Percentiles rank a stretch among this genome's conserved stretches.
phyloP scores from a whole-genome alignment of 2,113 vertebrate genomes.

The Pachycephala philippinensis region DNA sequence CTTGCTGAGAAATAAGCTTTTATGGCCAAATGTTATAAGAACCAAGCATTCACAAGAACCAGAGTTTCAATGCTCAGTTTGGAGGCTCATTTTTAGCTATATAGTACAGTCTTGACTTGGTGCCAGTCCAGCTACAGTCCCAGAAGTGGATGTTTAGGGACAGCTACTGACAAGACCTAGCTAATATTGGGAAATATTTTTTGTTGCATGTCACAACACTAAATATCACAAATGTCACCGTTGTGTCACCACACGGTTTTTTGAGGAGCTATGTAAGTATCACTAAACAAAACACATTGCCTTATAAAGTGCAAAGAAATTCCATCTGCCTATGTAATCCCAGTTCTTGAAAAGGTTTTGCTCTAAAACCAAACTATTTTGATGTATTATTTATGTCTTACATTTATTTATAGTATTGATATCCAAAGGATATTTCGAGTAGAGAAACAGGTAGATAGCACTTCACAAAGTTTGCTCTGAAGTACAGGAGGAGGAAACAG shows the following conservation, averaged over 20 bases:
- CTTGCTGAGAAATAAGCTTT: conserved; percentile 32
- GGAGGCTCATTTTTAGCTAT: conserved; percentile 25
- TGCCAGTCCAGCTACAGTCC: background rate
- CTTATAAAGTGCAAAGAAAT: conserved; percentile 15
- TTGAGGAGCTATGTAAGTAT: background rate
- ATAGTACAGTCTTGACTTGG: background rate
- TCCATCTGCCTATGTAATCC: background rate
- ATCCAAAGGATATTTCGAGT: background rate
- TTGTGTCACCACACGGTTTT: background rate
- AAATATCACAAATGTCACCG: background rate
- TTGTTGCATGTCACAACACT: background rate
- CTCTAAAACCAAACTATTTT: background rate
- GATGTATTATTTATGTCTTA: background rate
- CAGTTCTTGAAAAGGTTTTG: background rate
- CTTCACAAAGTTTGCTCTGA: background rate
- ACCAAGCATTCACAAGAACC: conserved; percentile 1
- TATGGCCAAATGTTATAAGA: conserved; percentile 38
- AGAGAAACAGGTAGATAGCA: background rate
- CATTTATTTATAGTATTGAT: background rate
- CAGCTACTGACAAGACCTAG: background rate
- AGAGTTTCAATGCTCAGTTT: background rate
- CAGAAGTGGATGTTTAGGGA: conserved; percentile 15
- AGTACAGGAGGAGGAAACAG: background rate
- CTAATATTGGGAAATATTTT: background rate
- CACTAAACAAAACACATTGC: background rate